phyloP scores from a whole-genome alignment of 2,888 invertebrate species.

The Galerucella calmariensis region DNA sequence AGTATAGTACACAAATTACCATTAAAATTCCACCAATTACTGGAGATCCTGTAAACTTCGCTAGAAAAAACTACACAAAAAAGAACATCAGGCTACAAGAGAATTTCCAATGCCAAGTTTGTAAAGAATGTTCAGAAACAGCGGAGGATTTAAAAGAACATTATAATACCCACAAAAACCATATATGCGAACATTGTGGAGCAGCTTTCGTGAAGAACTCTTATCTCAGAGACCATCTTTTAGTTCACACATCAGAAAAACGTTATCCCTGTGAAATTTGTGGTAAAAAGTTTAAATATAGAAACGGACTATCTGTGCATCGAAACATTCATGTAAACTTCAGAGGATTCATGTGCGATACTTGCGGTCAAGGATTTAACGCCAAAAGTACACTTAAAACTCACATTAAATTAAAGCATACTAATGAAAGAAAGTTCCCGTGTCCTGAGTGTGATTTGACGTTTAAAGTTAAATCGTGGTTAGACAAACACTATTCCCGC shows the following conservation, averaged over 20 bases:
- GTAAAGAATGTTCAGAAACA: constrained; percentile 33
- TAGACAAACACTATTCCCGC: constrained; percentile 52
- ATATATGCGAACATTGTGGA: constrained; percentile 49
- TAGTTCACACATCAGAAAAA: constrained; percentile 49
- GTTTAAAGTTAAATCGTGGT: constrained; percentile 54
- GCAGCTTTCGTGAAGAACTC: constrained; percentile 46
- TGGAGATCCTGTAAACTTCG: constrained; percentile 26
- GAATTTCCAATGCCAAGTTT: constrained; percentile 34
- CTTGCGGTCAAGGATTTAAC: constrained; percentile 55
- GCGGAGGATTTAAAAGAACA: constrained; percentile 36
- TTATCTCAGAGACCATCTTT: constrained; percentile 47
- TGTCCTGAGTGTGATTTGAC: constrained; percentile 53
- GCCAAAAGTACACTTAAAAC: constrained; percentile 54
- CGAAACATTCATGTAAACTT: constrained; percentile 54
- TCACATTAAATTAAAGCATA: constrained; percentile 53
- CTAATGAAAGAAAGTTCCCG: constrained; percentile 51
- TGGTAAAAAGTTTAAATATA: constrained; percentile 52
- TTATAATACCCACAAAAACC: constrained; percentile 44
- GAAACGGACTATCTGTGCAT: constrained; percentile 54
- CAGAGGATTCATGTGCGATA: constrained; percentile 52
- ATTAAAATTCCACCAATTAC: constrained; percentile 33
- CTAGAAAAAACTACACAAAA: constrained; percentile 21
- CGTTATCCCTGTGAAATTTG: constrained; percentile 52
- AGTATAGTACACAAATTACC: constrained; percentile 37
- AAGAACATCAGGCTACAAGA: constrained; percentile 7